These are phyloP conservation scores for Doris montereyensis DNA, from an alignment of 2,888 invertebrate genomes.

Conservation along the genomic window DNA sequence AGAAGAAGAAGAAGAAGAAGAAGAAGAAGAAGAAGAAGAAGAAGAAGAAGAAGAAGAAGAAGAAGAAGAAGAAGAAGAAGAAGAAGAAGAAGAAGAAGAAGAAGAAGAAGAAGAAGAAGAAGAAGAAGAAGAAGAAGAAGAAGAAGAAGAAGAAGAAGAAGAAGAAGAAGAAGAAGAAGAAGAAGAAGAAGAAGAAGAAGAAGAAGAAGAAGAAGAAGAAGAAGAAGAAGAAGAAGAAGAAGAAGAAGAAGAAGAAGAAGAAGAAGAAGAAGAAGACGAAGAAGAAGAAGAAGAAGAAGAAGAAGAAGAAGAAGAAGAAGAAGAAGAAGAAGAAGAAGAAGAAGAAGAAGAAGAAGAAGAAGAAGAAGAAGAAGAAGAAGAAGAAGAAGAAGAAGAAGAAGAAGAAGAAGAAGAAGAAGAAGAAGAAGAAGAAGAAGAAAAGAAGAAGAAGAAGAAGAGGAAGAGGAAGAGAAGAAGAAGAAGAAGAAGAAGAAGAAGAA, in stretches of 20 bases:
- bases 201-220: conserved; percentile 4
- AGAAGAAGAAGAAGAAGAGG: neutral
- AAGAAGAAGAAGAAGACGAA: too few relatives aligned
- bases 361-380: conserved; percentile 14
- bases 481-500: too few relatives aligned
- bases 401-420: neutral
- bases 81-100: conserved; percentile 20
- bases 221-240: neutral
- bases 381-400: neutral
- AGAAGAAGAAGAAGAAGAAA: neutral
- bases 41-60: conserved; percentile 4
- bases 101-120: conserved; percentile 20
- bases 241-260: neutral
- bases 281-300: neutral
- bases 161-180: neutral
- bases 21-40: neutral
- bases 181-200: neutral
- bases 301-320: neutral
- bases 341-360: neutral
- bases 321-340: neutral
- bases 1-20: neutral
- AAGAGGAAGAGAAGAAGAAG: neutral
- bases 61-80: conserved; percentile 20
- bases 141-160: neutral
- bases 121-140: conserved; percentile 1